Conservation (phyloP, 2,888 invertebrate species). For the Zygaena filipendulae region DNA sequence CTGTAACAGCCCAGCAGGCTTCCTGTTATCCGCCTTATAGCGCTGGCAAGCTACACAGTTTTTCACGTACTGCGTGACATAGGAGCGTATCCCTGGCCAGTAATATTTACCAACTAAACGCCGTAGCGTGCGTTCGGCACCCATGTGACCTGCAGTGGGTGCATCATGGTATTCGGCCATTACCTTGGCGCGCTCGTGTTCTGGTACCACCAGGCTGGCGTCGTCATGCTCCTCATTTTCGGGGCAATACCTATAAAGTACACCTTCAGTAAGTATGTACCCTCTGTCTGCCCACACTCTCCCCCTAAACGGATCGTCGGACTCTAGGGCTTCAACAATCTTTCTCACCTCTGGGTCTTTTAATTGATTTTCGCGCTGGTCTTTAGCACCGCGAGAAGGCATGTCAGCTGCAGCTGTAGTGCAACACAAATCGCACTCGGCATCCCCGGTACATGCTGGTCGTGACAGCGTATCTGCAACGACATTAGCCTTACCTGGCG, state of each 20-base stretch:
- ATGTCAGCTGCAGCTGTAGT: neutral
- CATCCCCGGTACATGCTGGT: too few species aligned
- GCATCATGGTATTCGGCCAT: conserved; percentile 18
- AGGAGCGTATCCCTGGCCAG: conserved; percentile 19
- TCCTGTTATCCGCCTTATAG: conserved; percentile 14
- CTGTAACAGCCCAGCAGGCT: conserved; percentile 14
- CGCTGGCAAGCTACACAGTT: conserved; percentile 13
- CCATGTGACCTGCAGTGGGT: conserved; percentile 19
- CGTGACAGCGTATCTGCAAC: conserved; percentile 1
- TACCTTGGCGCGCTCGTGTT: conserved; percentile 12
- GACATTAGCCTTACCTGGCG: conserved; percentile 22
- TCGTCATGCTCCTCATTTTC: conserved; percentile 15
- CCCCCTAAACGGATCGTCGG: neutral
- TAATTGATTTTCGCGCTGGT: conserved; percentile 13
- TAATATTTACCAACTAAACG: conserved; percentile 27
- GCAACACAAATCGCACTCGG: too few species aligned
- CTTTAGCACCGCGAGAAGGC: conserved; percentile 3
- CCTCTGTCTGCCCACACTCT: conserved; percentile 16
- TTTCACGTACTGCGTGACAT: conserved; percentile 14
- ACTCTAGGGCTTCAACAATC: conserved; percentile 18
- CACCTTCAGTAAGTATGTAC: conserved; percentile 16
- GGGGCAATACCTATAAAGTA: conserved; percentile 16
- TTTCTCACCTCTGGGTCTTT: conserved; percentile 16
- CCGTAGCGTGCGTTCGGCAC: conserved; percentile 21
- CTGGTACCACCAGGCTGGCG: conserved; percentile 15